Percentiles rank a stretch among this genome's conserved stretches.
phyloP scores from a whole-genome alignment of 2,888 invertebrate species.

The Microplitis manilae region DNA sequence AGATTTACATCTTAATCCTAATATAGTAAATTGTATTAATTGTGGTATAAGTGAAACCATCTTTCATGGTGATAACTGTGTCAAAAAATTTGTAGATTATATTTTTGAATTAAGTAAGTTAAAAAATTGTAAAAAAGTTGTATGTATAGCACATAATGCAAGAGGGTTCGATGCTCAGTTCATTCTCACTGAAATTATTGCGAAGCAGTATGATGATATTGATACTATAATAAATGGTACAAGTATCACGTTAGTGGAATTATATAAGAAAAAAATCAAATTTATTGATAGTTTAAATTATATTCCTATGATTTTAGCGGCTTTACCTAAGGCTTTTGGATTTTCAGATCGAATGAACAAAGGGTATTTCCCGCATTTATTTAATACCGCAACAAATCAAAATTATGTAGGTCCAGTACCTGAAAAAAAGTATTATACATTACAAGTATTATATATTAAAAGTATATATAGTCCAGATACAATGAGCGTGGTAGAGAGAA shows the following conservation, averaged over 20 bases:
- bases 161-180: background rate
- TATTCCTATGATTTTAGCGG: background rate
- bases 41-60: background rate
- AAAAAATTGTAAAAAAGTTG: background rate
- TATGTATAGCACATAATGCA: background rate
- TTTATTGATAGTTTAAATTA: background rate
- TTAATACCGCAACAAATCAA: background rate
- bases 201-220: background rate
- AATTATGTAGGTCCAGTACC: background rate
- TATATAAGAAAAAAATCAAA: background rate
- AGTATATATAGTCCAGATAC: background rate
- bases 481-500: background rate
- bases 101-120: background rate
- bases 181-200: background rate
- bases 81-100: background rate
- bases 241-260: background rate
- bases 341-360: background rate
- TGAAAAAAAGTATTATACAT: background rate
- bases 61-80: background rate
- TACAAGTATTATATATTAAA: too few relatives aligned
- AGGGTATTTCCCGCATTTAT: background rate
- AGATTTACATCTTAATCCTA: background rate
- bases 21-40: background rate
- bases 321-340: background rate
- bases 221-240: background rate